Conservation (phyloP, 1,140 invertebrate genomes). For the Bombus turneri region DNA sequence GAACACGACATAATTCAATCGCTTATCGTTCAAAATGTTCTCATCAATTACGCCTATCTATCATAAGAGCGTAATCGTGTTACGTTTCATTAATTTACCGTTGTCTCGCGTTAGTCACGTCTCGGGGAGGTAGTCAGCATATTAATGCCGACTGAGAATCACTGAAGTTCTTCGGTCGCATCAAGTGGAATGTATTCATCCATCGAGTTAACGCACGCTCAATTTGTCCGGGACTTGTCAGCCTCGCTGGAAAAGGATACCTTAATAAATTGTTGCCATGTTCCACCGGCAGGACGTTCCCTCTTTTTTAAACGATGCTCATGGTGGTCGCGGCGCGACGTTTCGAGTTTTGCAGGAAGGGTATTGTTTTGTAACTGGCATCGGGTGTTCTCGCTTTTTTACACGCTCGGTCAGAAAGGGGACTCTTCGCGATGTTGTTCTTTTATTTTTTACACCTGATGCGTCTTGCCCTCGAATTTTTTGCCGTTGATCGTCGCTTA, state of each 20-base stretch:
- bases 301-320: constrained; percentile 40
- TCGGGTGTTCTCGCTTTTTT: constrained; percentile 45
- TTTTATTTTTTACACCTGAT: constrained; percentile 44
- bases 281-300: constrained; percentile 44
- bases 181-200: constrained; percentile 67
- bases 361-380: constrained; percentile 52
- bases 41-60: background rate
- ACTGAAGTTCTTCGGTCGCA: constrained; percentile 57
- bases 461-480: background rate
- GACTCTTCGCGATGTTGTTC: background rate
- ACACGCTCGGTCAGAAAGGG: constrained; percentile 13
- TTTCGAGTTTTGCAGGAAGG: constrained; percentile 58
- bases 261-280: constrained; percentile 71
- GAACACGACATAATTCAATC: background rate
- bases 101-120: background rate
- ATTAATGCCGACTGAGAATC: constrained; percentile 61
- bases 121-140: background rate
- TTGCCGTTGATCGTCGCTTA: constrained; percentile 1
- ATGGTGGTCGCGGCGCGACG: constrained; percentile 35
- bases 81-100: constrained; percentile 1
- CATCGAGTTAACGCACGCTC: constrained; percentile 69
- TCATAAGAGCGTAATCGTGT: background rate
- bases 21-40: background rate
- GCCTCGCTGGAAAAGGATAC: constrained; percentile 63
- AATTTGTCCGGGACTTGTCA: constrained; percentile 69